phyloP scores from a whole-genome alignment of 1,140 invertebrate species.

The Phymastichus coffea region DNA sequence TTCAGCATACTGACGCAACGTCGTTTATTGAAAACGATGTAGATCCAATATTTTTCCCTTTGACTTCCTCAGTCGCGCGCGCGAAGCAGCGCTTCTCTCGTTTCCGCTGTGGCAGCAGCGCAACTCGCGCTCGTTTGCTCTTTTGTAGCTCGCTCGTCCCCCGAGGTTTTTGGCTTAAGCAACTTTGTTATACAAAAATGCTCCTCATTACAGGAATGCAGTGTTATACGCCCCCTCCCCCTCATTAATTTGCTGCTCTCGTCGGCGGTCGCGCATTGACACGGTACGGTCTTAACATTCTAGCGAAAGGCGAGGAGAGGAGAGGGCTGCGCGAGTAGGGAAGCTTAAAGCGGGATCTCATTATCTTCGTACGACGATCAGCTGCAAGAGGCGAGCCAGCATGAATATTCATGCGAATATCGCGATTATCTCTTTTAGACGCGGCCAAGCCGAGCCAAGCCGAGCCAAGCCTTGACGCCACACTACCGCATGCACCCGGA shows the following conservation, averaged over 20 bases:
- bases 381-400: not conserved
- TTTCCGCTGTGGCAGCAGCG: constrained; percentile 12
- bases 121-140: constrained; percentile 2
- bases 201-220: constrained; percentile 32
- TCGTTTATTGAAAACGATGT: constrained; percentile 33
- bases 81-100: constrained; percentile 21
- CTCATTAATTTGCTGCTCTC: constrained; percentile 39
- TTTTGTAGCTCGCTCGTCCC: constrained; percentile 11
- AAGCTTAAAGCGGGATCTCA: constrained; percentile 37
- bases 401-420: constrained; percentile 31
- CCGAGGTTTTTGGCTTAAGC: constrained; percentile 31
- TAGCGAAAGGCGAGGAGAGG: not conserved
- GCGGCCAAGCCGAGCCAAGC: too few species aligned
- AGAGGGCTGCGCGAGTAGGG: constrained; percentile 16
- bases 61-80: constrained; percentile 14
- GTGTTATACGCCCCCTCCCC: constrained; percentile 1
- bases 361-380: constrained; percentile 38
- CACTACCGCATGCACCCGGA: too few species aligned
- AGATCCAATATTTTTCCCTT: constrained; percentile 22
- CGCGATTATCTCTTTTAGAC: constrained; percentile 26
- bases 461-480: too few species aligned
- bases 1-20: too few species aligned
- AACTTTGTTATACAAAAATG: constrained; percentile 42
- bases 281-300: too few species aligned
- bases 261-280: constrained; percentile 8